Percentiles rank a stretch among this genome's conserved stretches.
These are phyloP conservation scores for Epistrophe eligans DNA, from an alignment of 2,888 invertebrate species.

Conservation along the genomic window DNA sequence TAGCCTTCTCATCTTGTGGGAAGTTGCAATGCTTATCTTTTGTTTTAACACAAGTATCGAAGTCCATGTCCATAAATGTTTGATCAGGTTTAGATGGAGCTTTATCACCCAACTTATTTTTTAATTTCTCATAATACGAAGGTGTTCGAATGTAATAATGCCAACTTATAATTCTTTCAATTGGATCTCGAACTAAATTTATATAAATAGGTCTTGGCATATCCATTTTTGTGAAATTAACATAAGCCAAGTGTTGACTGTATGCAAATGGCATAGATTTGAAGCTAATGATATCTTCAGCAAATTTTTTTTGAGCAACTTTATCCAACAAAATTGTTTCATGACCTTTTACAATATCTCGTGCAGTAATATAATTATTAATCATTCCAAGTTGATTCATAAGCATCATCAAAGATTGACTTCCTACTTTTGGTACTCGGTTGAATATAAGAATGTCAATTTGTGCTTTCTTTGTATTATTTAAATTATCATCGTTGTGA, in stretches of 20 bases:
- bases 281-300: constrained; percentile 87
- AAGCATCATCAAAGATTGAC: constrained; percentile 94
- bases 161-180: constrained; percentile 95
- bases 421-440: constrained; percentile 95
- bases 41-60: constrained; percentile 92
- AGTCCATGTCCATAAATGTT: constrained; percentile 92
- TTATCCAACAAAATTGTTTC: constrained; percentile 92
- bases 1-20: constrained; percentile 90
- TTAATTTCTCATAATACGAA: constrained; percentile 91
- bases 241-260: constrained; percentile 94
- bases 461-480: constrained; percentile 81
- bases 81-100: constrained; percentile 79
- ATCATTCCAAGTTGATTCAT: constrained; percentile 86
- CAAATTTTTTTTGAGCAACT: constrained; percentile 89
- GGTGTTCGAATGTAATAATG: constrained; percentile 95
- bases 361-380: constrained; percentile 84
- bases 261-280: constrained; percentile 92
- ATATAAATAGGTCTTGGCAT: constrained; percentile 94
- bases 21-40: constrained; percentile 93
- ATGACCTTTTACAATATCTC: constrained; percentile 92
- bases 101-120: constrained; percentile 86
- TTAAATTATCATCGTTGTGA: constrained; percentile 71
- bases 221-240: constrained; percentile 92
- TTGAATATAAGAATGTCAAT: constrained; percentile 93
- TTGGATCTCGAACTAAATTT: constrained; percentile 94